Evolutionary conservation across 2,797 vertebrate genomes (phyloP).

Genomic region (Gymnocypris eckloni): DNA sequence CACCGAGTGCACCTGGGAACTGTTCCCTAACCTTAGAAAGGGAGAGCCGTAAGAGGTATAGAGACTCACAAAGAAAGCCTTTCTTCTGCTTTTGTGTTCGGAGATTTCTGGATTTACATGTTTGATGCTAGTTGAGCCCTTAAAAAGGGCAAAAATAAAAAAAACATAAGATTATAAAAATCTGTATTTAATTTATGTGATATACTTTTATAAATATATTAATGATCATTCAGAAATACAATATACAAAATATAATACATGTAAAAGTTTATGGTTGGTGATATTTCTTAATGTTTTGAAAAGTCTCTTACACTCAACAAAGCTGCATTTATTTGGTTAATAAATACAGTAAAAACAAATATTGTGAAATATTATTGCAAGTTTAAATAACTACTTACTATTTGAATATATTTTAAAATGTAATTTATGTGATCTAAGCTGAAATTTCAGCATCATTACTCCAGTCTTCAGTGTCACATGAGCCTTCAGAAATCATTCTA

Average conservation of each 20-base stretch:
- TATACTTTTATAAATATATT: background rate
- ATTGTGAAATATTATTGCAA: background rate
- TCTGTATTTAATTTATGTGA: background rate
- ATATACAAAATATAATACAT: background rate
- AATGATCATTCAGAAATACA: background rate
- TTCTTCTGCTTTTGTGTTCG: background rate
- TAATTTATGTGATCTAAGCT: background rate
- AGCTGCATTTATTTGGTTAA: background rate
- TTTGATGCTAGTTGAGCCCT: background rate
- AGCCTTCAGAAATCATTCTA: background rate
- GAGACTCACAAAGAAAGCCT: background rate
- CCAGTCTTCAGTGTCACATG: no score
- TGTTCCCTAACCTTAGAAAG: conserved; percentile 20
- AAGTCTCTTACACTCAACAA: background rate
- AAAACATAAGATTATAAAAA: background rate
- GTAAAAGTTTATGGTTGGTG: background rate
- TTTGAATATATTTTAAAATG: background rate
- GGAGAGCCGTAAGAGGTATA: background rate
- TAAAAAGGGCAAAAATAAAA: no score
- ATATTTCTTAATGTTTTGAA: background rate
- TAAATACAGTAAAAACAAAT: background rate
- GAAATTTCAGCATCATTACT: background rate
- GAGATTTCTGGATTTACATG: background rate
- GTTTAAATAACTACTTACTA: background rate
- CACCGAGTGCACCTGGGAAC: conserved; percentile 28